A percentile compares a stretch with the other conserved stretches of the same genome.
These are phyloP conservation scores for Selene dorsalis DNA, from an alignment of 2,797 vertebrate species.

Conservation along the genomic window DNA sequence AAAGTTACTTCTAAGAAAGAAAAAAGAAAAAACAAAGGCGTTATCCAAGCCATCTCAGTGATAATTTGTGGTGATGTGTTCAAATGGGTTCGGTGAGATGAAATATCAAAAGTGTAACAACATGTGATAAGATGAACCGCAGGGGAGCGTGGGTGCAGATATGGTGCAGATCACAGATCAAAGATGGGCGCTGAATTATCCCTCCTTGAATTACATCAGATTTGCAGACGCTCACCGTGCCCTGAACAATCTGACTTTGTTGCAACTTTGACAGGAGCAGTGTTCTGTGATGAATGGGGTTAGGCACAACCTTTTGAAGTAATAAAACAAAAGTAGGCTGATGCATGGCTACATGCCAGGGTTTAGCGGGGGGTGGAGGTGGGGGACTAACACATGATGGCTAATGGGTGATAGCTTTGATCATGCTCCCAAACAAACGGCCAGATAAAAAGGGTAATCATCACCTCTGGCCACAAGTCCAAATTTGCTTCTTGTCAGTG, in stretches of 20 bases:
- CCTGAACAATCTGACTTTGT: slow-evolving; percentile 72
- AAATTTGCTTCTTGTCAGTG: slow-evolving; percentile 68
- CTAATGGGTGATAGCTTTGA: slow-evolving; percentile 73
- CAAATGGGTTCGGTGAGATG: slow-evolving; percentile 50
- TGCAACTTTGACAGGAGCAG: slow-evolving; percentile 64
- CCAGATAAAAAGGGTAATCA: slow-evolving; percentile 75
- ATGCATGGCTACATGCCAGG: slow-evolving; percentile 61
- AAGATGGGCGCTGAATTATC: slow-evolving; percentile 66
- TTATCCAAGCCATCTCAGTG: slow-evolving; percentile 51
- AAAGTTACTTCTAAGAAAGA: slow-evolving; percentile 39
- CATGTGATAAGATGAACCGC: slow-evolving; percentile 30
- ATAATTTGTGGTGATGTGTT: slow-evolving; percentile 59
- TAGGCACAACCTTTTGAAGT: slow-evolving; percentile 77
- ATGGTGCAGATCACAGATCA: slow-evolving; percentile 70
- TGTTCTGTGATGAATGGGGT: slow-evolving; percentile 69
- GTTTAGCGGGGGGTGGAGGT: slow-evolving; percentile 29
- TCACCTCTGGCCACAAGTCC: slow-evolving; percentile 70
- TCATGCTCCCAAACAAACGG: slow-evolving; percentile 71
- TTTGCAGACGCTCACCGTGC: slow-evolving; percentile 60
- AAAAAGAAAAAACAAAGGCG: slow-evolving; percentile 37
- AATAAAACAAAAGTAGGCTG: slow-evolving; percentile 72
- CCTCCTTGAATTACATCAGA: slow-evolving; percentile 72
- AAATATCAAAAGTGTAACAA: slow-evolving; percentile 68
- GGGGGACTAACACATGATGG: slow-evolving; percentile 56
- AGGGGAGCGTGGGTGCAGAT: slow-evolving; percentile 59